These are phyloP conservation scores for Drosophila bunnanda DNA, from an alignment of 2,888 invertebrate species.

Conservation along the genomic window DNA sequence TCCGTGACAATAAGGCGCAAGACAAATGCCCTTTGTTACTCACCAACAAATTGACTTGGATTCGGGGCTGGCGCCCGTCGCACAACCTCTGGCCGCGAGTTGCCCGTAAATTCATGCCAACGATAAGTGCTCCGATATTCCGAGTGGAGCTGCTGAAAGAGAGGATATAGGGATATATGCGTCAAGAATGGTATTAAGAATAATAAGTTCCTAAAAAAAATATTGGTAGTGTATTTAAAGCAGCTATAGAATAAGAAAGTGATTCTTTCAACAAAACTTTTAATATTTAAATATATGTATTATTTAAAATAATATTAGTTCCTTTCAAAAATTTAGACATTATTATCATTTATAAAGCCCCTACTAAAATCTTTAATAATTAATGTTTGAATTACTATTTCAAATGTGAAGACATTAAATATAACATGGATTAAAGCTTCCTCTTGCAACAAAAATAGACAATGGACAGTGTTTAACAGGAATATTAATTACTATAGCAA, in stretches of 20 bases:
- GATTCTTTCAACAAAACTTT: too few species aligned
- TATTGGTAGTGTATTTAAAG: too few species aligned
- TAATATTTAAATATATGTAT: too few species aligned
- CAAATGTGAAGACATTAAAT: not conserved
- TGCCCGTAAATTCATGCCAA: slow-evolving; percentile 96
- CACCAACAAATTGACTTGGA: slow-evolving; percentile 84
- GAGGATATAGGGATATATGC: slow-evolving; percentile 17
- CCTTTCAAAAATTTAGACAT: too few species aligned
- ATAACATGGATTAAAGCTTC: not conserved
- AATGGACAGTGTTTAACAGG: slow-evolving; percentile 1
- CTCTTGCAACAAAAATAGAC: not conserved
- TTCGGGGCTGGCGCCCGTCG: slow-evolving; percentile 87
- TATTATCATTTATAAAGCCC: too few species aligned
- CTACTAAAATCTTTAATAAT: not conserved
- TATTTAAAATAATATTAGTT: too few species aligned
- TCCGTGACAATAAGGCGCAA: slow-evolving; percentile 29
- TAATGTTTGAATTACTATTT: not conserved
- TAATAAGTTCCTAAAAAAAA: too few species aligned
- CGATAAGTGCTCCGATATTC: slow-evolving; percentile 97
- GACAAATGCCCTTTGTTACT: slow-evolving; percentile 53
- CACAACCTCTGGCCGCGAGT: slow-evolving; percentile 90
- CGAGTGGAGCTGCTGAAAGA: slow-evolving; percentile 92
- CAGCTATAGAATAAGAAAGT: too few species aligned
- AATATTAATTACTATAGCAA: slow-evolving; percentile 23
- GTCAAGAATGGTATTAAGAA: too few species aligned